Evolutionary conservation across 2,113 vertebrate species (phyloP), one percentile per base, ranked within the genome.

Genomic region (Carollia perspicillata): DNA sequence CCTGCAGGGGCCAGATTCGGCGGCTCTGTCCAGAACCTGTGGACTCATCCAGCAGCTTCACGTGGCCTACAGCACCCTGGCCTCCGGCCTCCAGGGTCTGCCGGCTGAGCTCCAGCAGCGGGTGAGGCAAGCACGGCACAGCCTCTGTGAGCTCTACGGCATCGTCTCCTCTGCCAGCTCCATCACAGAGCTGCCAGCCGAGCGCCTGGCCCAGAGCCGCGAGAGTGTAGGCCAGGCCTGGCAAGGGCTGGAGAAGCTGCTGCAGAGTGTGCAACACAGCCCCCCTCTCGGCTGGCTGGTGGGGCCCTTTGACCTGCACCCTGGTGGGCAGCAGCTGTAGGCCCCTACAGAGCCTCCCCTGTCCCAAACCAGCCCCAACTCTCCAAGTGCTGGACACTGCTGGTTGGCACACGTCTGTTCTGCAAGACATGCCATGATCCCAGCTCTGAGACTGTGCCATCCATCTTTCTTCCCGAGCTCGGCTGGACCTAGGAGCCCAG

Each of bases 41-140:
- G 63, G 97, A 18, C 96, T 99, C 26, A 97, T 98, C 42, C 96
- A 93, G 55, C 98, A 99, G 98, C 97, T 99, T 63, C 98, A 96
- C 1, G 93, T 97, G 0, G 98, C 98, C 1, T 98, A 98, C 93
- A 97, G 97, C 5, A 86, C 85, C 4, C 98, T 99, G 92, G 99
- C 98, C 85, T 98, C 98, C 1, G 98, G 98, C 28, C 98, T 98
- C 79, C 99, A 99, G 96, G 99, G 99, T 49, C 98, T 99, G 53
- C 99, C 99, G 0, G 51, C 75, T 0, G 94, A 98, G 8, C 96
- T 99, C 71, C 99, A 99, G 98, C 98, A 98, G 55, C 99, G 22
- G 4, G 98, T 99, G 0, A 96, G 97, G 22, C 95, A 4, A 16
- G 98, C 98, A 0, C 98, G 99, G 8, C 98, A 98, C 37, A 94